Base-by-base conservation (phyloP, 1,140 invertebrate species). In the Drosophila funebris region DNA sequence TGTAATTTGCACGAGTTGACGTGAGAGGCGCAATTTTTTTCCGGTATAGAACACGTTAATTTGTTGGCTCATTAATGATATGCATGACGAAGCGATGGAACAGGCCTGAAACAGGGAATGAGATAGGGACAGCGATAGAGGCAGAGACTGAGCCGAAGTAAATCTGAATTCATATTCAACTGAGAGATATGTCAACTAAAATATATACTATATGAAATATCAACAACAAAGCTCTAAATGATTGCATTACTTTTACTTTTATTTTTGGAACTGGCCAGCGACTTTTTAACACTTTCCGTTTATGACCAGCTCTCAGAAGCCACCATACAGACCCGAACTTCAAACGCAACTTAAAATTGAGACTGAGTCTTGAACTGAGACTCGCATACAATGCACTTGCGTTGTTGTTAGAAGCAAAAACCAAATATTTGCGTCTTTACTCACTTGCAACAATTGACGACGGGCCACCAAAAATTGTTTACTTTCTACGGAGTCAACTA, bases 1-100 rank as follows among this genome's bases (percentile, higher is more conserved):
- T 48, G 36, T 61, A 54, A 66, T 64, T 39, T 73, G 46, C 27
- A 39, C 33, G 50, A 14, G 27, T 62, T 72, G 63, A 63, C 39
- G 46, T 58, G 64, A 64, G 53, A 70, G 16, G 53, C 48, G 20
- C 22, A 20, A 37, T 27, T 78, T 64, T 76, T 83, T 76, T 88
- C 67, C 83, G 69, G 71, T 67, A 76, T 58, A 70, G 83, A 88
- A 88, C 82, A 87, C 83, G 72, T 69, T 87, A 87, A 87, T 87
- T 88, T 72, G 78, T 57, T 85, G 56, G 33, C 61, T 69, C 73
- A 80, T 73, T 80, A 84, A 84, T 70, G 48, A 60, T 64, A 64
- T 74, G 63, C 73, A 74, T 54, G 70, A 75, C 62, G 37, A 62
- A 27, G 18, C 64, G 67, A 20, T 57, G 22, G 27, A 20, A 20